Evolutionary conservation across 2,113 vertebrate species (phyloP), one percentile per base, ranked within the genome.

Genomic region (Colistium nudipinnis): DNA sequence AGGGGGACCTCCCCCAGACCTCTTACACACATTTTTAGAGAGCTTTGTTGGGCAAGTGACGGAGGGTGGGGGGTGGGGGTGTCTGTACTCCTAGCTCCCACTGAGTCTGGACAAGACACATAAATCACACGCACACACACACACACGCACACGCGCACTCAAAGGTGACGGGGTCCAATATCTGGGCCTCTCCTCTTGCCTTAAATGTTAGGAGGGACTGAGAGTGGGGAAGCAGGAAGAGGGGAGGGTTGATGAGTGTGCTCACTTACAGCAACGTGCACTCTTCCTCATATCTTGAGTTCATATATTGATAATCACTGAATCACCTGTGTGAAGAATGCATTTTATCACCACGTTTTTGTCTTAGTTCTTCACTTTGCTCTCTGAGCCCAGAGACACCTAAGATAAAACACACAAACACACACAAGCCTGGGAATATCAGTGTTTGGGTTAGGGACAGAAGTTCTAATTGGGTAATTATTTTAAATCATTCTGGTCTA

Each of bases 21-120:
- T 78, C 83, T 74, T 65, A 70, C 80, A 78, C 81, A 87, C 84
- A 83, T 78, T 87, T 83, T 78, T 62, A 68, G 55, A 84, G 72
- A 75, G 84, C 82, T 82, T 78, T 88, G 82, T 85, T 73, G 78
- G 67, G 57, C 20, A 24, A 54, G 53, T 25, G 62, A 31, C 70
- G 62, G 63, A 20, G 61, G 52, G 52, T 7, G 41, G 62, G 41
- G 39, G 28, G 22, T 11, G 7, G 45, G 24, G 25, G 64, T 67
- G 47, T 35, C 38, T 22, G 59, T 45, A 62, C 63, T 81, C 69
- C 66, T 61, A 45, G 69, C 69, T 85, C 84, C 84, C 70, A 74
- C 84, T 68, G 80, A 81, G 82, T 79, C 80, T 80, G 86, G 85
- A 89, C 80, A 88, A 86, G 76, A 85, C 75, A 77, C 81, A 90